Evolutionary conservation across 2,797 vertebrate species (phyloP).

Genomic region (Bovichtus diacanthus): DNA sequence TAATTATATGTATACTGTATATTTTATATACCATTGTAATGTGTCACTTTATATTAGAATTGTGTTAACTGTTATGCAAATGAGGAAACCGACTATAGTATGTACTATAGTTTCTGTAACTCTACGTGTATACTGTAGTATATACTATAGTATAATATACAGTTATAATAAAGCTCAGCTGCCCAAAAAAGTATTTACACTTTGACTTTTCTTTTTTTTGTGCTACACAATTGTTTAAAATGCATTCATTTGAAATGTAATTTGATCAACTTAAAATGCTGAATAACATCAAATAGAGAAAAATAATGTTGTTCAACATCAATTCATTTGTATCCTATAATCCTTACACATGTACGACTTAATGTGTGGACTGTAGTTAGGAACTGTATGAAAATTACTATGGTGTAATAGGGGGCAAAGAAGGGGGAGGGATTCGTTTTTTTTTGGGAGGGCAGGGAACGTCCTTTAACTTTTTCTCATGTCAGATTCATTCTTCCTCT

Average conservation of each 20-base stretch:
- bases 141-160: conserved; percentile 73
- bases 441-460: background rate
- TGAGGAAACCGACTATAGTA: conserved; percentile 69
- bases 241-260: background rate
- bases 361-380: background rate
- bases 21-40: conserved; percentile 82
- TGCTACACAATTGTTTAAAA: conserved; percentile 53
- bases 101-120: conserved; percentile 68
- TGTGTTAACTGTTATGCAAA: conserved; percentile 62
- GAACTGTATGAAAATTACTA: background rate
- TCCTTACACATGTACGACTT: background rate
- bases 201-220: conserved; percentile 34
- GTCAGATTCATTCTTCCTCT: background rate
- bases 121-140: conserved; percentile 72
- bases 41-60: conserved; percentile 80
- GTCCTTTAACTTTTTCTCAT: background rate
- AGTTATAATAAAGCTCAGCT: conserved; percentile 65
- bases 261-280: background rate
- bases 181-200: conserved; percentile 64
- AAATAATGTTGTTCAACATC: background rate
- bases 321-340: background rate
- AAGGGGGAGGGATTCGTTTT: background rate
- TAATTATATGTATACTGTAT: conserved; percentile 86
- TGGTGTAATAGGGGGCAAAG: too few species aligned
- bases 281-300: background rate